These are phyloP conservation scores for Channallabes apus DNA, from an alignment of 2,797 vertebrate genomes.

Conservation along the genomic window DNA sequence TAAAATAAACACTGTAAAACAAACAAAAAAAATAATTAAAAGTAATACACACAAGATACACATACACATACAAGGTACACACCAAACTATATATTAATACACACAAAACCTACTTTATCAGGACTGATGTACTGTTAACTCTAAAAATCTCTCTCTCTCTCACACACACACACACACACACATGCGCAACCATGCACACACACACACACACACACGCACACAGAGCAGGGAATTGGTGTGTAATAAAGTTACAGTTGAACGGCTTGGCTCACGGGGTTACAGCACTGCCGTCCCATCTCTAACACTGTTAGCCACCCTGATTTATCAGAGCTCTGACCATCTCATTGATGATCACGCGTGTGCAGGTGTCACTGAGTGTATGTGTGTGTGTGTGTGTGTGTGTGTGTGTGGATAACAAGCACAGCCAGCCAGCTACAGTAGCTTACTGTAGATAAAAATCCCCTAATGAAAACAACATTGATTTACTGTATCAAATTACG, in stretches of 20 bases:
- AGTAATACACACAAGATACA: neutral
- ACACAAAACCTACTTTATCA: neutral
- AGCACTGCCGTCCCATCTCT: neutral
- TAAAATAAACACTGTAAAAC: neutral
- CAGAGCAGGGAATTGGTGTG: neutral
- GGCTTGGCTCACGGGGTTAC: neutral
- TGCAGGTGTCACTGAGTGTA: neutral
- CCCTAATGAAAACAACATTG: neutral
- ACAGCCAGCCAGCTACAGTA: neutral
- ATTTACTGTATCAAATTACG: neutral
- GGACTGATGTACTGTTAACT: too few species aligned
- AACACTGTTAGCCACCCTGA: neutral
- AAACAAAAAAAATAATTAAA: neutral
- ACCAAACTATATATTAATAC: neutral
- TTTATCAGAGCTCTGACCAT: neutral
- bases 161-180: neutral
- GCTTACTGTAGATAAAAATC: neutral
- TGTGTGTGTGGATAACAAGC: neutral
- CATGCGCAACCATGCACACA: neutral
- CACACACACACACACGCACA: neutral
- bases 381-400: neutral
- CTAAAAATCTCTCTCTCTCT: neutral
- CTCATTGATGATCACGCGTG: too few species aligned
- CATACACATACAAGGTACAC: too few species aligned
- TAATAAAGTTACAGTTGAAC: conserved; percentile 6